phyloP scores from a whole-genome alignment of 35 echinoderm and acorn worm species.

The Diadema setosum region DNA sequence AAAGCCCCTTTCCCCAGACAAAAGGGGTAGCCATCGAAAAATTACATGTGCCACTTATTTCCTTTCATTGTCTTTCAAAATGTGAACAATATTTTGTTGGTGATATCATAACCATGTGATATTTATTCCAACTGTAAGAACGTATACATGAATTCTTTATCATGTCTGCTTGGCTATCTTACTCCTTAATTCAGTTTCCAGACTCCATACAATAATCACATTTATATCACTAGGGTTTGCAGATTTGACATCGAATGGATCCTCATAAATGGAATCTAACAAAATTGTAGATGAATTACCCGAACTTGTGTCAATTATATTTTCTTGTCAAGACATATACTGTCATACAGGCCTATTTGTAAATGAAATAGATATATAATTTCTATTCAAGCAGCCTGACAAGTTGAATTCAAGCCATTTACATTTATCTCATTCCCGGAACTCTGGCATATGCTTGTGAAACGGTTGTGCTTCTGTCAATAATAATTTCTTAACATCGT shows the following conservation, averaged over 20 bases:
- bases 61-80: background rate
- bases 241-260: background rate
- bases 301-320: background rate
- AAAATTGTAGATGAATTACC: background rate
- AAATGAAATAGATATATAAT: background rate
- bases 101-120: background rate
- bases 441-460: background rate
- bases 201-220: background rate
- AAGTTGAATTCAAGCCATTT: background rate
- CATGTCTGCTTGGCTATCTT: background rate
- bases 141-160: background rate
- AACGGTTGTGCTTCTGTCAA: background rate
- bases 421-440: background rate
- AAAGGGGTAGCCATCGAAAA: background rate
- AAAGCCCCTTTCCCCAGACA: background rate
- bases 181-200: background rate
- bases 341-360: background rate
- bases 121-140: background rate
- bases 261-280: background rate
- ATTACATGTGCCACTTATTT: background rate
- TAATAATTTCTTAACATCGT: background rate
- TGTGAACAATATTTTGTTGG: background rate
- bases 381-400: conserved; percentile 5
- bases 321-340: background rate
- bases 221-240: background rate